Evolutionary conservation across 1,140 invertebrate genomes (phyloP).

Genomic region (Zaprionus lachaisei): DNA sequence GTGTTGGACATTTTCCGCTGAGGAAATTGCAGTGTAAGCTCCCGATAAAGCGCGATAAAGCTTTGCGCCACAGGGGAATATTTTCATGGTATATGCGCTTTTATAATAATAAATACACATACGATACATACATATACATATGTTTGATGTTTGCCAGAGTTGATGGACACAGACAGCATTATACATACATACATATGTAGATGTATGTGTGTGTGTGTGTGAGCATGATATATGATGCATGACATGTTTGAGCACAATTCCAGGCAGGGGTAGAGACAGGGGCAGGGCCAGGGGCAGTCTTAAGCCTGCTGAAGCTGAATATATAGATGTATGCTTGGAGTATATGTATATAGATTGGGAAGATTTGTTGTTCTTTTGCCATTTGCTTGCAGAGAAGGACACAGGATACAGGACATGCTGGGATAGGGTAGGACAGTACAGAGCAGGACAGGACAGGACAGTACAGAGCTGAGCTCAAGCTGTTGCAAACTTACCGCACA

Average conservation of each 20-base stretch:
- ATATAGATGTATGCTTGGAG: neutral
- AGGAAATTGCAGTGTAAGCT: neutral
- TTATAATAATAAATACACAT: neutral
- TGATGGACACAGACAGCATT: no score
- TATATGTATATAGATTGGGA: neutral
- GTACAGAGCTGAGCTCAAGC: neutral
- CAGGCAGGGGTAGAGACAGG: no score
- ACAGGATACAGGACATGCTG: neutral
- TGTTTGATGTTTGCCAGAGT: neutral
- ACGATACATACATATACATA: neutral
- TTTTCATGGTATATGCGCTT: neutral
- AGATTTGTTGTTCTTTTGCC: conserved; percentile 4
- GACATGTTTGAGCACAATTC: neutral
- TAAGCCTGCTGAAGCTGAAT: neutral
- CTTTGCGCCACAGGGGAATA: conserved; percentile 5
- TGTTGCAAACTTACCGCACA: conserved; percentile 88
- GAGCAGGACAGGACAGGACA: neutral
- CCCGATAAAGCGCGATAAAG: neutral
- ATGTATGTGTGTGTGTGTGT: no score
- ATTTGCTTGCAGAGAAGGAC: neutral
- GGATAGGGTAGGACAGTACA: neutral
- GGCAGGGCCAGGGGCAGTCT: neutral
- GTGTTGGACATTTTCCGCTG: neutral
- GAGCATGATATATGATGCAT: no score
- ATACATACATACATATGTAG: no score